Evolutionary conservation across 2,797 vertebrate genomes (phyloP).

Genomic region (Odontamblyopus rebecca): DNA sequence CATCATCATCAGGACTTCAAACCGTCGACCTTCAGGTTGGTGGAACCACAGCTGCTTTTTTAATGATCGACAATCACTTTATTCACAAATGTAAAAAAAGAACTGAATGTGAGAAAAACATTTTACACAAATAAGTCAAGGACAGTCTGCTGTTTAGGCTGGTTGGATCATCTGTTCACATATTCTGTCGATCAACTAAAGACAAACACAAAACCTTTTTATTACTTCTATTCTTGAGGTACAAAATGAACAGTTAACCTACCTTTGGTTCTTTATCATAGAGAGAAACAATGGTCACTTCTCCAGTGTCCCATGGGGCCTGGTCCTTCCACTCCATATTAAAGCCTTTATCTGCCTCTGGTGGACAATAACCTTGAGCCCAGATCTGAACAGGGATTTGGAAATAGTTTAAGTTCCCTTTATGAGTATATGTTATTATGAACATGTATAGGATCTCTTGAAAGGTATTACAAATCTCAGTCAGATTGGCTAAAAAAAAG

Average conservation of each 20-base stretch:
- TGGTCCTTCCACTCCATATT: not conserved
- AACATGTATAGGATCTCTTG: too few relatives aligned
- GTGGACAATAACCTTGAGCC: not conserved
- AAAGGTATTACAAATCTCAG: too few relatives aligned
- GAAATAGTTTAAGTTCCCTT: not conserved
- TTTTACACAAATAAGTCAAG: too few relatives aligned
- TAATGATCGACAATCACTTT: too few relatives aligned
- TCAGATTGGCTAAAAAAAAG: too few relatives aligned
- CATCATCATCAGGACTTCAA: too few relatives aligned
- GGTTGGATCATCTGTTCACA: not conserved
- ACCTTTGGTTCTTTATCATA: not conserved
- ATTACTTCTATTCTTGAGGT: not conserved
- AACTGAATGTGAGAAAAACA: too few relatives aligned
- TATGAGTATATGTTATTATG: too few relatives aligned
- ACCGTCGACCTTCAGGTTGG: too few relatives aligned
- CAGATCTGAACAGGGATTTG: not conserved
- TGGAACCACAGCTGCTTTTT: too few relatives aligned
- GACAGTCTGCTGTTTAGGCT: too few relatives aligned
- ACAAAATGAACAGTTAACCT: not conserved
- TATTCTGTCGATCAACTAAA: not conserved
- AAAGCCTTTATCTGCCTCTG: accelerated
- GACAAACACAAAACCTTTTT: not conserved
- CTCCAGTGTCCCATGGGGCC: not conserved
- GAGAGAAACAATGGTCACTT: not conserved
- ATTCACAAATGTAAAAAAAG: too few relatives aligned